Percentiles rank a stretch among this genome's conserved stretches.
phyloP scores from a whole-genome alignment of 2,113 vertebrate genomes.

The Fukomys damarensis region DNA sequence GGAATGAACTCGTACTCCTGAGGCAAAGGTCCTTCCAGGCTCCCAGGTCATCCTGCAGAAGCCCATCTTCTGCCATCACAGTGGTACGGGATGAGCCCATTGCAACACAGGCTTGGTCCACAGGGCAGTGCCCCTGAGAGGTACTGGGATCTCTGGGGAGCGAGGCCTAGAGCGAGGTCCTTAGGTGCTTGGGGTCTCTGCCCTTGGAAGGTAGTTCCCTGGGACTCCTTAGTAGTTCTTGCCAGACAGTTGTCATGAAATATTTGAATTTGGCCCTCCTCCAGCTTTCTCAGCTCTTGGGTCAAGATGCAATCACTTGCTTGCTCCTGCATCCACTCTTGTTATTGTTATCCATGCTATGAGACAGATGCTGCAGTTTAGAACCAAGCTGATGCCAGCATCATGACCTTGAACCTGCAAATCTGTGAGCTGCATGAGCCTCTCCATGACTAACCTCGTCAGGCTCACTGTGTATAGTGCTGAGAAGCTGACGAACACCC shows the following conservation, averaged over 20 bases:
- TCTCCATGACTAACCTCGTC: neutral
- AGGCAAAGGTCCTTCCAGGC: neutral
- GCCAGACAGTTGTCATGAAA: neutral
- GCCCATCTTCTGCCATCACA: neutral
- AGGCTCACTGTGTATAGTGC: too few species aligned
- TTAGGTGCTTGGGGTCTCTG: neutral
- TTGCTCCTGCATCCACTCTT: neutral
- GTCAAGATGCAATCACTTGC: neutral
- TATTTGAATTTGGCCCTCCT: too few species aligned
- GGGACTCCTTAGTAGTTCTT: neutral
- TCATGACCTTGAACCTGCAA: neutral
- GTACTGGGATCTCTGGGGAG: neutral
- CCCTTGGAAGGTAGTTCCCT: too few species aligned
- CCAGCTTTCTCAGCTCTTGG: neutral
- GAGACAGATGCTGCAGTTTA: neutral
- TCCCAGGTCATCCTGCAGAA: neutral
- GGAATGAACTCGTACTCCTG: neutral
- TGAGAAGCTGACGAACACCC: neutral
- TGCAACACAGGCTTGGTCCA: neutral
- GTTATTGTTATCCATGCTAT: too few species aligned
- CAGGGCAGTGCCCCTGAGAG: neutral
- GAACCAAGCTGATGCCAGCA: neutral
- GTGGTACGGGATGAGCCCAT: neutral
- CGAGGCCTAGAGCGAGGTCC: neutral
- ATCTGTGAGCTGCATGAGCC: neutral